phyloP scores from a whole-genome alignment of 1,140 invertebrate species.

The Cydia splendana region DNA sequence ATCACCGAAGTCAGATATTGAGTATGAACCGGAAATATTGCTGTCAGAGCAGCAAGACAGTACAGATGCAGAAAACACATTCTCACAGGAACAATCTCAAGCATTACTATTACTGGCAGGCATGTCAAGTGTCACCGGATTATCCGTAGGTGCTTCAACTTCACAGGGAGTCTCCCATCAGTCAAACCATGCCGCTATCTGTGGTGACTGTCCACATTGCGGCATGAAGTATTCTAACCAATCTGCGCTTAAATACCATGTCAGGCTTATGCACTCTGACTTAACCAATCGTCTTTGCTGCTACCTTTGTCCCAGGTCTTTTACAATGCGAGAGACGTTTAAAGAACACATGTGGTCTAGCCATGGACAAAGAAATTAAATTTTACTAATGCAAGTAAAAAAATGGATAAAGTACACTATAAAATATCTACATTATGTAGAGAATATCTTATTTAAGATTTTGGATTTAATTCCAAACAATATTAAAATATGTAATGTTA shows the following conservation, averaged over 20 bases:
- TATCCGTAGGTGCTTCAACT: constrained; percentile 62
- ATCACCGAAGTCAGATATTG: constrained; percentile 73
- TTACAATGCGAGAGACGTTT: constrained; percentile 83
- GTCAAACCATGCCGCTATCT: constrained; percentile 81
- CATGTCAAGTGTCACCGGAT: constrained; percentile 61
- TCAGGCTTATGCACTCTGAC: constrained; percentile 84
- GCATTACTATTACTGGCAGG: constrained; percentile 66
- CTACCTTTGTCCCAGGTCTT: constrained; percentile 83
- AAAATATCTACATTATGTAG: background rate
- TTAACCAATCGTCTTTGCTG: constrained; percentile 83
- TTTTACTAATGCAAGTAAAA: constrained; percentile 31
- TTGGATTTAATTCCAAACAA: background rate
- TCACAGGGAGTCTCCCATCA: constrained; percentile 64
- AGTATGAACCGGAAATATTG: constrained; percentile 76
- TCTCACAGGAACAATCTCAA: constrained; percentile 66
- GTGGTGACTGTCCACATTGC: constrained; percentile 84
- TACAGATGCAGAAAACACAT: constrained; percentile 61
- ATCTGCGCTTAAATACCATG: constrained; percentile 85
- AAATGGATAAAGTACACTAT: background rate
- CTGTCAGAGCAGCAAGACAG: constrained; percentile 72
- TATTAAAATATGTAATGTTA: background rate
- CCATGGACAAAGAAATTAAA: constrained; percentile 82
- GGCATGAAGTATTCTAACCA: constrained; percentile 84
- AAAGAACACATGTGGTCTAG: constrained; percentile 84
- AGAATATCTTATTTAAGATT: background rate